Percentiles rank a stretch among this genome's conserved stretches.
Evolutionary conservation across 37 sponge, comb jelly and placozoan species (phyloP).

Genomic region (Aplysina aerophoba): DNA sequence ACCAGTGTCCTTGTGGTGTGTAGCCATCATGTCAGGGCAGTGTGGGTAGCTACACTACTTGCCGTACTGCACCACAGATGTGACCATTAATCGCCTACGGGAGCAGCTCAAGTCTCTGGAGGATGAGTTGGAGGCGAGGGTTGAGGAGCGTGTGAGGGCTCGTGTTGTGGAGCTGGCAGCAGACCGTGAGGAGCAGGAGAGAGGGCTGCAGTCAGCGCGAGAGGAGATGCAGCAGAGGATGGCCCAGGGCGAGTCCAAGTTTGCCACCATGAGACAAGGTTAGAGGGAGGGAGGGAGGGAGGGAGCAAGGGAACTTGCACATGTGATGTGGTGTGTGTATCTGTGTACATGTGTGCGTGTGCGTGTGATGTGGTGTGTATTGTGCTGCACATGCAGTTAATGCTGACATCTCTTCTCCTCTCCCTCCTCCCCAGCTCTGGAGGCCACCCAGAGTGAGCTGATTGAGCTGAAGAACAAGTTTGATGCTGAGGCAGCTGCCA

Average conservation of each 20-base stretch:
- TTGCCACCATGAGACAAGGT: conserved; percentile 59
- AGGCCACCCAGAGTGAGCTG: conserved; percentile 85
- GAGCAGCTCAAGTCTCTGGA: conserved; percentile 86
- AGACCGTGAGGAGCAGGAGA: conserved; percentile 32
- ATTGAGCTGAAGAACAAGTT: conserved; percentile 92
- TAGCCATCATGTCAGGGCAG: too few relatives aligned
- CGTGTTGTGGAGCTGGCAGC: conserved; percentile 49
- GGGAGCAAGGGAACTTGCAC: neutral
- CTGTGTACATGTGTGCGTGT: conserved; percentile 29
- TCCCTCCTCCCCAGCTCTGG: conserved; percentile 84
- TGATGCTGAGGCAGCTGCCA: conserved; percentile 85
- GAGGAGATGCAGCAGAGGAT: conserved; percentile 19
- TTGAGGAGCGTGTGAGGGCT: conserved; percentile 47
- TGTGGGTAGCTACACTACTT: too few relatives aligned
- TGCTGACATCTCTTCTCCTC: neutral
- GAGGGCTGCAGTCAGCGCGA: neutral
- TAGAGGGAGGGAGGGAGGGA: conserved; percentile 30
- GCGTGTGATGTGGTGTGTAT: conserved; percentile 12
- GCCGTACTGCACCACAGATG: conserved; percentile 43
- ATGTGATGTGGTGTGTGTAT: conserved; percentile 19
- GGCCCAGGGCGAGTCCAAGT: conserved; percentile 51
- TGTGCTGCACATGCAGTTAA: neutral
- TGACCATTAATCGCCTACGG: conserved; percentile 75
- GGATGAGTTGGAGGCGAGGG: conserved; percentile 52
- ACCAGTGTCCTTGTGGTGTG: too few relatives aligned